Conservation (phyloP, 1,140 invertebrate species). For the Drosophila saltans region DNA sequence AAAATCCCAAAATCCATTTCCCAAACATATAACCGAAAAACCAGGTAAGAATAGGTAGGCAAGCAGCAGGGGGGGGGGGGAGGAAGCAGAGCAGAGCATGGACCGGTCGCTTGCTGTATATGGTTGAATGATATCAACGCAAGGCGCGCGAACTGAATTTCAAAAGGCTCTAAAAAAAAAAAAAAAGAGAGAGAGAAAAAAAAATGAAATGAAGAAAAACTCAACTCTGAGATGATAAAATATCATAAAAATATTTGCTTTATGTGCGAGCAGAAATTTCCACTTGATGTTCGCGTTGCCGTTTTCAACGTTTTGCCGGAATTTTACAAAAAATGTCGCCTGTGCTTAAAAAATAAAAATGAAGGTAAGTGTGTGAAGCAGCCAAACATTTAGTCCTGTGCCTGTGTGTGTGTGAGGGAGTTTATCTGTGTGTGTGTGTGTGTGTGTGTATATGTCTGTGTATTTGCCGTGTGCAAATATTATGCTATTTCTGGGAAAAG, state of each 20-base stretch:
- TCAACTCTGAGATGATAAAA: slow-evolving; percentile 50
- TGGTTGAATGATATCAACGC: neutral
- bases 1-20: slow-evolving; percentile 40
- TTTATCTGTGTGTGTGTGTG: slow-evolving; percentile 7
- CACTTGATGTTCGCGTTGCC: slow-evolving; percentile 36
- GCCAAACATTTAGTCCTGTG: slow-evolving; percentile 46
- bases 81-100: too few relatives aligned
- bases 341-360: neutral
- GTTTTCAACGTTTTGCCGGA: slow-evolving; percentile 19
- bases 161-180: slow-evolving; percentile 25
- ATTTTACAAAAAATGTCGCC: slow-evolving; percentile 7
- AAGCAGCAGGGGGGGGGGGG: neutral
- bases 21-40: neutral
- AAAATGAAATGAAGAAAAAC: slow-evolving; percentile 3
- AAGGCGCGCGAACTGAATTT: slow-evolving; percentile 43
- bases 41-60: neutral
- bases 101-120: too few relatives aligned
- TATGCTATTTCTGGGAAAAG: slow-evolving; percentile 66
- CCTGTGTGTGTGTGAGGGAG: neutral
- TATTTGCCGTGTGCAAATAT: slow-evolving; percentile 59
- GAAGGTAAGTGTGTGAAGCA: slow-evolving; percentile 28
- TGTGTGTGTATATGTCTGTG: slow-evolving; percentile 26
- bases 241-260: slow-evolving; percentile 64
- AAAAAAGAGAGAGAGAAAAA: neutral
- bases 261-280: slow-evolving; percentile 45